These are phyloP conservation scores for Anaspis maculata DNA, from an alignment of 2,888 invertebrate species.

Conservation along the genomic window DNA sequence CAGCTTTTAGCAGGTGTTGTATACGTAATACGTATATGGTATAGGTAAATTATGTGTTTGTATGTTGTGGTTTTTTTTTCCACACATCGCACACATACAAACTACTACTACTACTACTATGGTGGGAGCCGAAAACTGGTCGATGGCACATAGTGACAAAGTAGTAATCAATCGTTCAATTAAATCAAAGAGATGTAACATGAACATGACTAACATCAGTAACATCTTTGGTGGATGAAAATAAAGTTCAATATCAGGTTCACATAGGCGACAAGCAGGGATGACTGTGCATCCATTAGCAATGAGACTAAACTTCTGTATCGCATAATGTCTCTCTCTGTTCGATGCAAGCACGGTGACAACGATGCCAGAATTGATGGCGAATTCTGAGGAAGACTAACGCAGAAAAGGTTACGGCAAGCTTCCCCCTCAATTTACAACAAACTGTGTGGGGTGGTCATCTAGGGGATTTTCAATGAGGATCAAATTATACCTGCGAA, in stretches of 20 bases:
- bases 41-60: constrained; percentile 11
- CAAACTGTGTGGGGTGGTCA: constrained; percentile 9
- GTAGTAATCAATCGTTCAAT: constrained; percentile 25
- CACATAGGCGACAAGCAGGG: constrained; percentile 21
- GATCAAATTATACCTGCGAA: constrained; percentile 14
- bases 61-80: too few relatives aligned
- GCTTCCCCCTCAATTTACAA: constrained; percentile 10
- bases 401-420: constrained; percentile 14
- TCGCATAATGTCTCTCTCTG: constrained; percentile 13
- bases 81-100: too few relatives aligned
- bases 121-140: constrained; percentile 17
- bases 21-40: too few relatives aligned
- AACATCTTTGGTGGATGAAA: constrained; percentile 27
- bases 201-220: too few relatives aligned
- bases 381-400: constrained; percentile 12
- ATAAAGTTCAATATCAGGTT: constrained; percentile 24
- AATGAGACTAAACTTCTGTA: constrained; percentile 18
- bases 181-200: constrained; percentile 28
- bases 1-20: too few relatives aligned
- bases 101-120: too few relatives aligned
- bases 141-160: constrained; percentile 20
- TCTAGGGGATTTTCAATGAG: constrained; percentile 13
- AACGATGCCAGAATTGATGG: constrained; percentile 15
- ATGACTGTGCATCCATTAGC: constrained; percentile 23
- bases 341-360: constrained; percentile 10